These are phyloP conservation scores for Caloenas nicobarica DNA, from an alignment of 2,113 vertebrate species.

Conservation along the genomic window DNA sequence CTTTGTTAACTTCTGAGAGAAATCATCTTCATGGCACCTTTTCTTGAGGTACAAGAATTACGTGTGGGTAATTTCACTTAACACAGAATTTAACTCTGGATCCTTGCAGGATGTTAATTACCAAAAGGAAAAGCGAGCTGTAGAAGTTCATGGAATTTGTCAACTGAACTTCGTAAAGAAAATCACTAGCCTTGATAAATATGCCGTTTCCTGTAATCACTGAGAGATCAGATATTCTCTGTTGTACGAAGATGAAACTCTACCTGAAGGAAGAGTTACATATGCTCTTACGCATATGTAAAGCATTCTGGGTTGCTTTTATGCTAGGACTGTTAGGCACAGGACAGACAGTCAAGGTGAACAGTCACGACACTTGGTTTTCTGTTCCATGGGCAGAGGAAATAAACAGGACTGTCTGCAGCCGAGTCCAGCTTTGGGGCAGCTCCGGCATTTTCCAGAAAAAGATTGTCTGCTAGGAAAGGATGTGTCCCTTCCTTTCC, in stretches of 20 bases:
- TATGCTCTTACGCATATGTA: background rate
- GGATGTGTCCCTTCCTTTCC: background rate
- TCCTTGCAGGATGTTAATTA: constrained; percentile 13
- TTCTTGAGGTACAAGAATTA: background rate
- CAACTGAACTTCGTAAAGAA: background rate
- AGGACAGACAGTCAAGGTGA: background rate
- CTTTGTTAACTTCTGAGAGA: background rate
- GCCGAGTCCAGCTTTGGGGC: background rate
- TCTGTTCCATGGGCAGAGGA: background rate
- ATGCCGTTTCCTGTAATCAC: background rate
- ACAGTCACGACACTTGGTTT: background rate
- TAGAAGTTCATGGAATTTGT: background rate
- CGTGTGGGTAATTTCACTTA: background rate
- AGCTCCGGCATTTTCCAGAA: background rate
- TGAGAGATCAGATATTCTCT: background rate
- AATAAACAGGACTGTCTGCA: background rate
- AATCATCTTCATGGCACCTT: background rate
- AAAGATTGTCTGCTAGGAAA: background rate
- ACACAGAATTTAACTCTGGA: background rate
- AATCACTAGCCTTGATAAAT: background rate
- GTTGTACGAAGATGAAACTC: background rate
- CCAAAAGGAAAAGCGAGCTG: background rate
- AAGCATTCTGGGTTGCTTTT: background rate
- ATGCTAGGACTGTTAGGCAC: background rate
- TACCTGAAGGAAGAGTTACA: background rate